These are phyloP conservation scores for Vulpes ferrilata DNA, from an alignment of 2,113 vertebrate genomes.

Conservation along the genomic window DNA sequence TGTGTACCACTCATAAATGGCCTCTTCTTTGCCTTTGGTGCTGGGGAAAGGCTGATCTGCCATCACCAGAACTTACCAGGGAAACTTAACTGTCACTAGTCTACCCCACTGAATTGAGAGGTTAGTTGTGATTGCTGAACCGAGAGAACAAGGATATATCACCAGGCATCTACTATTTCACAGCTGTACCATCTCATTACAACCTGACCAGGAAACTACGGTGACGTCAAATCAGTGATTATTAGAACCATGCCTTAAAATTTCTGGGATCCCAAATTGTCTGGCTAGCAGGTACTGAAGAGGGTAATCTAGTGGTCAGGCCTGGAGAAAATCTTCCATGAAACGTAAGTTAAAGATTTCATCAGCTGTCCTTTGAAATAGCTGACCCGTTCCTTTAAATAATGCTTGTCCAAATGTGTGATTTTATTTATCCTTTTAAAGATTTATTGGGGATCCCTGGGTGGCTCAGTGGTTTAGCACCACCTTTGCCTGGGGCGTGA, in stretches of 20 bases:
- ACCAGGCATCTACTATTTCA: neutral
- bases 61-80: neutral
- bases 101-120: neutral
- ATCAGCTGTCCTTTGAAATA: neutral
- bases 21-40: neutral
- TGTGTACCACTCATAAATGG: neutral
- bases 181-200: neutral
- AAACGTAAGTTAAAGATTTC: neutral
- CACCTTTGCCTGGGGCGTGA: too few species aligned
- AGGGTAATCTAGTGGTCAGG: neutral
- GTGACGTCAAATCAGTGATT: neutral
- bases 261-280: neutral
- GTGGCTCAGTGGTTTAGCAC: too few species aligned
- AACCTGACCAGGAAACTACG: neutral
- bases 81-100: neutral
- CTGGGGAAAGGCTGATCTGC: neutral
- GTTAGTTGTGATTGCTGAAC: neutral
- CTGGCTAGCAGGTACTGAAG: neutral
- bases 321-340: neutral
- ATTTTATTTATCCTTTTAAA: neutral
- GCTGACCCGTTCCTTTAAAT: neutral
- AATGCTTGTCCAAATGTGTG: neutral
- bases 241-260: neutral
- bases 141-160: neutral
- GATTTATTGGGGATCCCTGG: neutral